These are phyloP conservation scores for Rhyacophila evoluta DNA, from an alignment of 2,888 invertebrate species.

Conservation along the genomic window DNA sequence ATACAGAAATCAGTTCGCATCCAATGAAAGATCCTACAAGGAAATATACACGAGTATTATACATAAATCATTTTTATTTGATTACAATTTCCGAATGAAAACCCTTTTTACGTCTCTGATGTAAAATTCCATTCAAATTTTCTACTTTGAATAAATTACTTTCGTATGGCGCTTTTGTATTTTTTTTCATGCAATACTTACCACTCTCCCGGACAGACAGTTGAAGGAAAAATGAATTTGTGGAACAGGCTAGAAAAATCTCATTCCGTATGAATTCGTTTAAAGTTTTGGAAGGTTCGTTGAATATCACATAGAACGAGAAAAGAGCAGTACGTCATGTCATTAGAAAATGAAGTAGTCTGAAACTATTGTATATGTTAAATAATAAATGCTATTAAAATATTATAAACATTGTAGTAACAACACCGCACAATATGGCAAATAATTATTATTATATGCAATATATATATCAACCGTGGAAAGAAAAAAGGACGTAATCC, in stretches of 20 bases:
- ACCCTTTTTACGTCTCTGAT: neutral
- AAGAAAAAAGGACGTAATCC: too few species aligned
- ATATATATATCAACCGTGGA: too few species aligned
- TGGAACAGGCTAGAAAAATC: neutral
- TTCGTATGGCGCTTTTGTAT: neutral
- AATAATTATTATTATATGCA: too few species aligned
- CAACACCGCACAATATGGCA: too few species aligned
- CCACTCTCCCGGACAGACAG: neutral
- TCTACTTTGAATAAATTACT: neutral
- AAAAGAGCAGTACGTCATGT: conserved; percentile 27
- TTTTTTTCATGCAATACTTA: neutral
- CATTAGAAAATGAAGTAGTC: conserved; percentile 29
- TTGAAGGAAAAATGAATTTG: conserved; percentile 13
- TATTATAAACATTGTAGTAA: too few species aligned
- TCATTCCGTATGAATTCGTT: conserved; percentile 12
- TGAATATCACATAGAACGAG: neutral
- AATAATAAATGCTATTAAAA: too few species aligned
- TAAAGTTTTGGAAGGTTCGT: neutral
- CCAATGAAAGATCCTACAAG: too few species aligned
- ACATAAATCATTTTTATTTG: too few species aligned
- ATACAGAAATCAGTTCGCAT: too few species aligned
- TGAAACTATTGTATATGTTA: too few species aligned
- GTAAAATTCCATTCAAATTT: neutral
- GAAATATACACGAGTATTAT: too few species aligned
- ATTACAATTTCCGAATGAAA: neutral